These are phyloP conservation scores for Lasioglossum calceatum DNA, from an alignment of 2,888 invertebrate genomes.

Conservation along the genomic window DNA sequence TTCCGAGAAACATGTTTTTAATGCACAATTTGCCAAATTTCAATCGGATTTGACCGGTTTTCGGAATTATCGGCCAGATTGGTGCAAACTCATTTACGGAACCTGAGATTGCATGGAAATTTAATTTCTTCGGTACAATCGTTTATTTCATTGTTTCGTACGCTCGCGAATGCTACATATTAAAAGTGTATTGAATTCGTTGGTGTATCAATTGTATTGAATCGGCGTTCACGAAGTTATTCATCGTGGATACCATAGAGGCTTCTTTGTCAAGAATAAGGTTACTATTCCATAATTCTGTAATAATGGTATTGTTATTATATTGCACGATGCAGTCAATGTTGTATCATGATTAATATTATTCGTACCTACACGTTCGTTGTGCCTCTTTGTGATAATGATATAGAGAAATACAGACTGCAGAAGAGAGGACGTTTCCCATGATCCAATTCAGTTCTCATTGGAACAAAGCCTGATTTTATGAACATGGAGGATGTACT, in stretches of 20 bases:
- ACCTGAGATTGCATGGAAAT: not conserved
- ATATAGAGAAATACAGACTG: no score
- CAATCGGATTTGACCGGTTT: no score
- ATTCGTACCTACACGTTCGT: no score
- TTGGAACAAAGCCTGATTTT: not conserved
- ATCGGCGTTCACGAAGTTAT: not conserved
- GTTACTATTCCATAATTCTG: not conserved
- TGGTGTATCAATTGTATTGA: not conserved
- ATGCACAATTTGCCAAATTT: no score
- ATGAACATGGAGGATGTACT: not conserved
- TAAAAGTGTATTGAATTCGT: not conserved
- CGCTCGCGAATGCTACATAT: not conserved
- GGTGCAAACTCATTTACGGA: not conserved
- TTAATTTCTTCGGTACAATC: not conserved
- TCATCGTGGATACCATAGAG: not conserved
- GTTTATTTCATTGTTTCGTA: not conserved
- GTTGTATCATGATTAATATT: no score
- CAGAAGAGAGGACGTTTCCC: not conserved
- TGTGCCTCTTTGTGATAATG: no score
- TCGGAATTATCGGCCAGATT: not conserved
- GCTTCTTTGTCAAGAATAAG: not conserved
- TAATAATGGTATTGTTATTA: no score
- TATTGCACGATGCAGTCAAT: no score
- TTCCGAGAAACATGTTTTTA: no score
- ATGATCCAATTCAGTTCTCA: not conserved